phyloP scores from a whole-genome alignment of 2,888 invertebrate genomes.

The Germaria angustata region DNA sequence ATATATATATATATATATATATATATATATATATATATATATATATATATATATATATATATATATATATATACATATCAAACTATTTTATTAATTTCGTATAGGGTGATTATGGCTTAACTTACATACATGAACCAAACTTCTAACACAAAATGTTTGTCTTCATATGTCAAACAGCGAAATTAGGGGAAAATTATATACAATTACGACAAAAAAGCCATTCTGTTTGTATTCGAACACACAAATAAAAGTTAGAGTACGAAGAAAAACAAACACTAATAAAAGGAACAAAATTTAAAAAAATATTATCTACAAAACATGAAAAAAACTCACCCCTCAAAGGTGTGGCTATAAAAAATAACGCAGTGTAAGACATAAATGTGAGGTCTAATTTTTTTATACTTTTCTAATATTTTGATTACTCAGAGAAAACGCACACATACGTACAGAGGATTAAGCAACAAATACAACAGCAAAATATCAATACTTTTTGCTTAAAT shows the following conservation, averaged over 20 bases:
- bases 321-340: slow-evolving; percentile 75
- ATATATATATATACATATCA: too few relatives aligned
- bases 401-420: slow-evolving; percentile 27
- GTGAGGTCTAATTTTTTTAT: slow-evolving; percentile 65
- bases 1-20: too few relatives aligned
- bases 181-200: slow-evolving; percentile 44
- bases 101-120: not conserved
- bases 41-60: too few relatives aligned
- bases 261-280: slow-evolving; percentile 32
- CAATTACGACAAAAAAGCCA: slow-evolving; percentile 57
- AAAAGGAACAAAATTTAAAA: not conserved
- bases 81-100: too few relatives aligned
- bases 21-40: too few relatives aligned
- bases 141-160: slow-evolving; percentile 38
- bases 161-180: slow-evolving; percentile 31
- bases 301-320: slow-evolving; percentile 28
- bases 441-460: slow-evolving; percentile 15
- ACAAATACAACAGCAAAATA: slow-evolving; percentile 39
- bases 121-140: not conserved
- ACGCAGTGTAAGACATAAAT: slow-evolving; percentile 42
- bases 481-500: slow-evolving; percentile 48
- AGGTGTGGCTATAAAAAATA: slow-evolving; percentile 75
- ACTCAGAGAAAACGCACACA: slow-evolving; percentile 25
- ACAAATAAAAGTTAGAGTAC: slow-evolving; percentile 75
- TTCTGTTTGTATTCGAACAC: slow-evolving; percentile 69